Percentiles rank a stretch among this genome's conserved stretches.
Evolutionary conservation across 2,113 vertebrate species (phyloP).

Genomic region (Grantiella picta): DNA sequence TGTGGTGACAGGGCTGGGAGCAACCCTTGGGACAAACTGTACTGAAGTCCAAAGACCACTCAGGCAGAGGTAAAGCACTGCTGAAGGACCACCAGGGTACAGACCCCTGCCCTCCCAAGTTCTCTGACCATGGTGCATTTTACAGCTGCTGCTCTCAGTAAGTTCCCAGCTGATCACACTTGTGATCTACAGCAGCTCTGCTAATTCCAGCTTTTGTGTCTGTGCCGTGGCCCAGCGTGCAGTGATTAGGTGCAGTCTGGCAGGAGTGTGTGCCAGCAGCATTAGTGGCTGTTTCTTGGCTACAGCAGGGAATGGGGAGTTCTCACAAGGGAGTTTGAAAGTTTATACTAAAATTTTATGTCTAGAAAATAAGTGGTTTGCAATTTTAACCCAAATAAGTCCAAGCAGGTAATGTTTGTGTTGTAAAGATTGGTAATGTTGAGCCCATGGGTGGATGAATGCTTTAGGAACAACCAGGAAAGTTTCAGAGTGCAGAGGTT

Average conservation of each 20-base stretch:
- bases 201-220: slow-evolving; percentile 2
- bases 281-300: neutral
- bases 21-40: neutral
- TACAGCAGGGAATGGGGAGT: neutral
- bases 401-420: neutral
- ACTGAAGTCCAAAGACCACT: neutral
- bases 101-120: neutral
- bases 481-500: neutral
- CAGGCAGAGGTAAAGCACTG: neutral
- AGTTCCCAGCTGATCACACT: neutral
- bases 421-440: neutral
- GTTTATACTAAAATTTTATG: slow-evolving; percentile 21
- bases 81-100: neutral
- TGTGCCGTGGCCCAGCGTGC: neutral
- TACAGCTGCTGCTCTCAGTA: neutral
- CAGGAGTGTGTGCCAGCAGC: neutral
- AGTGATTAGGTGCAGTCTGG: neutral
- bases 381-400: neutral
- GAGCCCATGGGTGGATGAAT: neutral
- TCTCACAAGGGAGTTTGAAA: slow-evolving; percentile 8
- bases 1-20: neutral
- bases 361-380: slow-evolving; percentile 14
- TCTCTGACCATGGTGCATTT: neutral
- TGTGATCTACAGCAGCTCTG: neutral
- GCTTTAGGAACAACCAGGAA: neutral